Evolutionary conservation across 1,140 invertebrate genomes (phyloP).

Genomic region (Steinernema khuongi): DNA sequence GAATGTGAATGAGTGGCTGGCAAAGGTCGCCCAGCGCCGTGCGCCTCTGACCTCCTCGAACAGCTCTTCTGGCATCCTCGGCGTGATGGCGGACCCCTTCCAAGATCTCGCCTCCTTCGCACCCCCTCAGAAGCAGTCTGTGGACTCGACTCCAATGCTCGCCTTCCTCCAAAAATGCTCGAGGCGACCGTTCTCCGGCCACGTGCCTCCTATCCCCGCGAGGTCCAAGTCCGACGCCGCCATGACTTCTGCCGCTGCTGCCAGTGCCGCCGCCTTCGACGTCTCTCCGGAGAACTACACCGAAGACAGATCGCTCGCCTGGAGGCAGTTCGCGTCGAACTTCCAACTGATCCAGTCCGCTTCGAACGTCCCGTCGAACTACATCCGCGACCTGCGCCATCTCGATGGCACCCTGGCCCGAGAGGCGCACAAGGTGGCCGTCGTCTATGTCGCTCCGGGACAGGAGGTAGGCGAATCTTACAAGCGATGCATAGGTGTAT

Average conservation of each 20-base stretch:
- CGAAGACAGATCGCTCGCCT: neutral
- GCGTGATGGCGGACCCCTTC: constrained; percentile 38
- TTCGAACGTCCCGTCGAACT: constrained; percentile 34
- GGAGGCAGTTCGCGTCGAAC: constrained; percentile 41
- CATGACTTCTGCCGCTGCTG: neutral
- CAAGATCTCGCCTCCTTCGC: constrained; percentile 24
- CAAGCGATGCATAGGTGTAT: neutral
- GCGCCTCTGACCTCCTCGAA: neutral
- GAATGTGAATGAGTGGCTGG: constrained; percentile 36
- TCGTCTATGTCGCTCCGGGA: constrained; percentile 86
- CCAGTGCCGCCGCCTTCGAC: neutral
- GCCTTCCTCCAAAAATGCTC: neutral
- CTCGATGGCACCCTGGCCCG: constrained; percentile 63
- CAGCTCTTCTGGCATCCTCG: constrained; percentile 26
- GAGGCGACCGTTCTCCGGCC: neutral
- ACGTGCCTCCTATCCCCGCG: neutral
- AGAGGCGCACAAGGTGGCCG: constrained; percentile 97
- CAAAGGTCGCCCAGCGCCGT: constrained; percentile 18
- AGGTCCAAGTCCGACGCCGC: neutral
- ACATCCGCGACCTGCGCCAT: constrained; percentile 49
- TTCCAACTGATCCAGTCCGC: constrained; percentile 30
- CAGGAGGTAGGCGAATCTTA: constrained; percentile 73
- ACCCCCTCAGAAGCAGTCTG: neutral
- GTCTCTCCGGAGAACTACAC: neutral
- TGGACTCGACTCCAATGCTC: neutral